phyloP scores from a whole-genome alignment of 2,888 invertebrate species.

The Microctonus brassicae region DNA sequence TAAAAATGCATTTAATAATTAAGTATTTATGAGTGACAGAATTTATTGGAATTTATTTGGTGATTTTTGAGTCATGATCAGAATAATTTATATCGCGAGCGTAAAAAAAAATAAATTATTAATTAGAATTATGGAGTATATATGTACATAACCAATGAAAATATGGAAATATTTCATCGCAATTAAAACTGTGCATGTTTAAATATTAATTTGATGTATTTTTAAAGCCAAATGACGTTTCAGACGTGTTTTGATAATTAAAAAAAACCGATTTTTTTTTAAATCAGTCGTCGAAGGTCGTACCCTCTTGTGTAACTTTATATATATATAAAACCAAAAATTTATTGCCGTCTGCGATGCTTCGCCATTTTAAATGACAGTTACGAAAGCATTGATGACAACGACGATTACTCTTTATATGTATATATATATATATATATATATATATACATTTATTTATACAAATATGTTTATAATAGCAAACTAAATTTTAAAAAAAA shows the following conservation, averaged over 20 bases:
- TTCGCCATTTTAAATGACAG: slow-evolving; percentile 24
- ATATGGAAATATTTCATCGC: slow-evolving; percentile 2
- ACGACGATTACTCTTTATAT: slow-evolving; percentile 6
- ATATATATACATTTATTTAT: background rate
- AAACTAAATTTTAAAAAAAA: background rate
- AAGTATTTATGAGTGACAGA: too few relatives aligned
- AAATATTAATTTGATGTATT: background rate
- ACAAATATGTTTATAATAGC: background rate
- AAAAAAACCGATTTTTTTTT: background rate
- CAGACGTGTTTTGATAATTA: slow-evolving; percentile 1
- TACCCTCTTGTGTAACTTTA: slow-evolving; percentile 9
- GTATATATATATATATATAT: background rate
- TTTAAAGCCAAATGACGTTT: background rate
- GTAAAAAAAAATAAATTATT: background rate
- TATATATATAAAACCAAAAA: slow-evolving; percentile 6
- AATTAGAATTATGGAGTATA: background rate
- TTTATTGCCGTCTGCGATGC: slow-evolving; percentile 31
- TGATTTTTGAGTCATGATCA: background rate
- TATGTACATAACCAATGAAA: background rate
- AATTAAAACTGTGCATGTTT: background rate
- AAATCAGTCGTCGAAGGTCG: slow-evolving; percentile 1
- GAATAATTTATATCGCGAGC: background rate
- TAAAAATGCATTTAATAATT: background rate
- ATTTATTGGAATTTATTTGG: background rate
- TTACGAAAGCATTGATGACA: slow-evolving; percentile 16